Base-by-base conservation (phyloP, 1,140 invertebrate genomes). In the Psilanteris sp. region DNA sequence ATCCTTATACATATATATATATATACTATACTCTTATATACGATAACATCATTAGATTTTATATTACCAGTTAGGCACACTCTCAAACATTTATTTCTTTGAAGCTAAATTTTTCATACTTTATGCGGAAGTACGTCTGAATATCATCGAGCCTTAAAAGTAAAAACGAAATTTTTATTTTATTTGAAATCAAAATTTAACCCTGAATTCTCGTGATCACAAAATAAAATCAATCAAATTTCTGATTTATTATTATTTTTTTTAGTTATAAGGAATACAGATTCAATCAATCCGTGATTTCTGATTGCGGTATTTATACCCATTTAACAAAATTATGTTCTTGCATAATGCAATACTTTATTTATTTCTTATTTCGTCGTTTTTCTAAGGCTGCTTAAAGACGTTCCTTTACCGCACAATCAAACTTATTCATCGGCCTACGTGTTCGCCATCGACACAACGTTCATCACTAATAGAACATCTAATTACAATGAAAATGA, bases 21-120 rank as follows among this genome's bases (percentile, higher is more conserved):
- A 54, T 52, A 39, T 39, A 44, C 22, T n/a, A n/a, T 55, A 31
- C 7, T 67, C 62, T 43, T 78, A 20, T 81, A 74, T 79, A 64
- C 73, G 77, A 80, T 79, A 74, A 37, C 37, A 44, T 54, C 20
- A 4, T 67, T 72, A 48, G 10, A 66, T 66, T 68, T 73, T 54
- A 68, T 41, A 73, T 29, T 16, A 79, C 62, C 76, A 64, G 66
- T 84, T 84, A 85, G 83, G 83, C 81, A 84, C 80, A 81, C 78
- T 82, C 64, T 70, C 72, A 72, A 74, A 75, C 24, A 32, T 57
- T 46, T 34, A 62, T 1, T 54, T 68, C 36, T 72, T 67, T 54
- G 29, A 62, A 55, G 24, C 64, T 50, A 16, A 67, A 62, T 50
- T 34, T 32, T 67, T 26, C 36, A 43, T 66, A n/a, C 36, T 66